A percentile compares a stretch with the other conserved stretches of the same genome.
Evolutionary conservation across 2,113 vertebrate genomes (phyloP).

Genomic region (Leiothrix lutea): DNA sequence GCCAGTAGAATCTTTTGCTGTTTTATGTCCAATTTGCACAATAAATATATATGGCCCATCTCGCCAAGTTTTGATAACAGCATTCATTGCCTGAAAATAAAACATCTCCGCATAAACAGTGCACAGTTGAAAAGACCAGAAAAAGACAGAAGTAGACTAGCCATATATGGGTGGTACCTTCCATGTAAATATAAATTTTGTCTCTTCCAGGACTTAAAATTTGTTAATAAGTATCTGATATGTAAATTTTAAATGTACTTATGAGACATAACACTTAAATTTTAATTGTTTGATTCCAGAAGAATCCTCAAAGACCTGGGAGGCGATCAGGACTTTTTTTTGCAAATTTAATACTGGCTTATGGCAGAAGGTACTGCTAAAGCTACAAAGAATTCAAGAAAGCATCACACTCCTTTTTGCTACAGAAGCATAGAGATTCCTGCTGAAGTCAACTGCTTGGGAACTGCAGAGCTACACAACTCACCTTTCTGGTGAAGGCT

Average conservation of each 20-base stretch:
- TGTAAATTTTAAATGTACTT: not conserved
- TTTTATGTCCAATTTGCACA: conserved; percentile 73
- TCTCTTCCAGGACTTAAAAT: not conserved
- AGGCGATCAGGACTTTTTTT: not conserved
- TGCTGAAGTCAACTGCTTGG: not conserved
- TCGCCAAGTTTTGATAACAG: conserved; percentile 87
- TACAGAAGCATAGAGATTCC: not conserved
- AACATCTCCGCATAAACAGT: not conserved
- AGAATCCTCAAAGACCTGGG: not conserved
- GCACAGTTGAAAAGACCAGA: not conserved
- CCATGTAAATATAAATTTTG: not conserved
- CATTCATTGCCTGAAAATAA: conserved; percentile 75
- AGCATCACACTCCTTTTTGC: not conserved
- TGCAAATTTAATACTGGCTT: not conserved
- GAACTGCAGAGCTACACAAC: not conserved
- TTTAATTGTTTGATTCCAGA: not conserved
- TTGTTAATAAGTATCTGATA: not conserved
- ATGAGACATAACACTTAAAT: not conserved
- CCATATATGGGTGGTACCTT: not conserved
- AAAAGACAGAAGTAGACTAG: not conserved
- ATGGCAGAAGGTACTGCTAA: not conserved
- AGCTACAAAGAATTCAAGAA: not conserved
- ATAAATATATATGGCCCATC: conserved; percentile 95
- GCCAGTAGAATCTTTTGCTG: conserved; percentile 43
- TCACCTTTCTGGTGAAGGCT: not conserved